Base-by-base conservation (phyloP, 2,888 invertebrate genomes). In the Apodemia hepburni region DNA sequence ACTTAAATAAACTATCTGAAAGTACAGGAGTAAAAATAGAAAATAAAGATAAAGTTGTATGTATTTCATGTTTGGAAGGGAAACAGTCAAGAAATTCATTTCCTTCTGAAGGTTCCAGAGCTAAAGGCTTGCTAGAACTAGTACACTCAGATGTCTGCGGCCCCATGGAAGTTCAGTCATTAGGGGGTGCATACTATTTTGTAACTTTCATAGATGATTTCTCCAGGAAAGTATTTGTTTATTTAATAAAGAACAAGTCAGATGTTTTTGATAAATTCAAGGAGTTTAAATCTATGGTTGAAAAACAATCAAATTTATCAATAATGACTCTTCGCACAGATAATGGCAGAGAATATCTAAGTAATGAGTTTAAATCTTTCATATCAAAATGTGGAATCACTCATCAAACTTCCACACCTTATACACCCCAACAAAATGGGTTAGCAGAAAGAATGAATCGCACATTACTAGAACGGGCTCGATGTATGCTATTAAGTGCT, bases 141-240 rank as follows among this genome's bases (percentile, higher is more conserved):
- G 8, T 61, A n/a, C 60, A 61, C 35, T 51, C 60, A 11, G 60
- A 51, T 17, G 15, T 61, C 11, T 61, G 60, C 15, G 60, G 60
- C 27, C 60, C 60, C 4, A 60, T 60, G 60, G 35, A 60, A 33
- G 35, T 35, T 1, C 15, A 11, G 5, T 60, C 51, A 12, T 1
- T 60, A 1, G 51, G 51, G 27, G 61, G 54, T 4, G 51, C 51
- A 18, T 3, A 33, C 12, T 60, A 35, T 12, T 51, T 60, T 38
- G 38, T 61, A 2, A 61, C 51, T 0, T 61, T 61, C 35, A 38
- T 51, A 3, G 60, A 61, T 35, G 51, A 61, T 15, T 61, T 17
- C 17, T 33, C 51, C 7, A 17, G 60, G 11, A 51, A 49, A 18
- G 51, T 60, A 29, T 60, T 49, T 60, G 45, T 45, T n/a, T 60